Base-by-base conservation (phyloP, 1,140 invertebrate genomes). In the Hetaerina americana region DNA sequence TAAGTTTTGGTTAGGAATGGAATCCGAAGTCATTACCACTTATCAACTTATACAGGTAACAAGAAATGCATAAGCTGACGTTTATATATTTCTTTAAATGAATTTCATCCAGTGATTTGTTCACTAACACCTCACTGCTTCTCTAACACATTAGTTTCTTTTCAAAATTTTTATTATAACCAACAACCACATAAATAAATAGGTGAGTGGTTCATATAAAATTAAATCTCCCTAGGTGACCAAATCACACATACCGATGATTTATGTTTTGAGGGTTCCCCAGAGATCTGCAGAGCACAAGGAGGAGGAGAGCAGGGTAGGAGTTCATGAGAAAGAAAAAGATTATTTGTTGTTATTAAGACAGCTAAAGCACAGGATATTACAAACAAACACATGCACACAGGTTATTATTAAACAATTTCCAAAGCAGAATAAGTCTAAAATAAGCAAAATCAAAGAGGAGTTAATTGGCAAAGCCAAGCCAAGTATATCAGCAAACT, bases 231-330 rank as follows among this genome's bases (percentile, higher is more conserved):
- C 40, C 40, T 57, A 57, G 22, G 40, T n/a, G 15, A 57, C 22
- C 40, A 70, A 24, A 57, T 22, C 66, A 73, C 76, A 84, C 84
- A 74, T 84, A 85, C 84, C 84, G 83, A 78, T 73, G 82, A 77
- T 80, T 85, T 85, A 75, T 84, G 83, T 80, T 85, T 85, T 75
- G 81, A 80, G 70, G 83, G 81, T 77, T 85, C 84, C 76, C 78
- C 77, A 77, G n/a, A n/a, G n/a, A 78, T 79, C 77, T 76, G 80
- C 78, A 78, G 79, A 79, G 81, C 80, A 79, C 78, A 78, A 81
- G 77, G 77, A 73, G 73, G 78, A 73, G 76, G 75, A 80, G 73
- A 78, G 73, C 78, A 76, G 80, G 78, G 78, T 76, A 76, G n/a
- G n/a, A n/a, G n/a, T n/a, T 57, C 40, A 57, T 57, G 40, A n/a